Conservation (phyloP, 1,140 invertebrate species). For the Microplitis demolitor region DNA sequence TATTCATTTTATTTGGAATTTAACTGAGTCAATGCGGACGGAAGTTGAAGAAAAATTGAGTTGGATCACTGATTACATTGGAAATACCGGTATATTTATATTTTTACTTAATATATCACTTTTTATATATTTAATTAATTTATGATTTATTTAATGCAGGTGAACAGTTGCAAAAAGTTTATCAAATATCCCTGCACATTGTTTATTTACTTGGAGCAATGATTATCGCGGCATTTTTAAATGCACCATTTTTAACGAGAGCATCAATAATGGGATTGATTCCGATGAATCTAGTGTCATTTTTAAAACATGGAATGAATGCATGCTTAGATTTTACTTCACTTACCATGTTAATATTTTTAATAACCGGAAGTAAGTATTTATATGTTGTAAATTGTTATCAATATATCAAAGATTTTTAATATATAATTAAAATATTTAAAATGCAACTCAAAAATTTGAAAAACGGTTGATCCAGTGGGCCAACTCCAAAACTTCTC, state of each 20-base stretch:
- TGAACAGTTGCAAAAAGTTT: slow-evolving; percentile 49
- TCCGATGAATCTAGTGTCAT: slow-evolving; percentile 51
- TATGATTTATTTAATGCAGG: slow-evolving; percentile 39
- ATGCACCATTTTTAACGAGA: slow-evolving; percentile 51
- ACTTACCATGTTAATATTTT: slow-evolving; percentile 49
- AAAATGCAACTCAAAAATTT: no score
- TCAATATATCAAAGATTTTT: no score
- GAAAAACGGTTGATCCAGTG: no score
- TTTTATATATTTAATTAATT: slow-evolving; percentile 1
- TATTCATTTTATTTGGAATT: slow-evolving; percentile 61
- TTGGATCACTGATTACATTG: slow-evolving; percentile 66
- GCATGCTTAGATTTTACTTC: slow-evolving; percentile 52
- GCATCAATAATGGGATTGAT: slow-evolving; percentile 48
- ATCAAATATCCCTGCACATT: slow-evolving; percentile 41
- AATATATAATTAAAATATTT: no score
- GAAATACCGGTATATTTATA: slow-evolving; percentile 59
- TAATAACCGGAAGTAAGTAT: slow-evolving; percentile 52
- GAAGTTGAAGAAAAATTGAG: slow-evolving; percentile 63
- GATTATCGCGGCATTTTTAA: slow-evolving; percentile 54
- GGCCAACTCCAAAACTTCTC: no score
- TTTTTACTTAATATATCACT: background rate
- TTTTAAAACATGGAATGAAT: slow-evolving; percentile 52
- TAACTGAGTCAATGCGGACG: slow-evolving; percentile 61
- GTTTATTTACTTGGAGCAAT: slow-evolving; percentile 51
- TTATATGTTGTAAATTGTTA: slow-evolving; percentile 9